Evolutionary conservation across 2,888 invertebrate genomes (phyloP), one percentile per base, ranked within the genome.

Genomic region (Merodon equestris): DNA sequence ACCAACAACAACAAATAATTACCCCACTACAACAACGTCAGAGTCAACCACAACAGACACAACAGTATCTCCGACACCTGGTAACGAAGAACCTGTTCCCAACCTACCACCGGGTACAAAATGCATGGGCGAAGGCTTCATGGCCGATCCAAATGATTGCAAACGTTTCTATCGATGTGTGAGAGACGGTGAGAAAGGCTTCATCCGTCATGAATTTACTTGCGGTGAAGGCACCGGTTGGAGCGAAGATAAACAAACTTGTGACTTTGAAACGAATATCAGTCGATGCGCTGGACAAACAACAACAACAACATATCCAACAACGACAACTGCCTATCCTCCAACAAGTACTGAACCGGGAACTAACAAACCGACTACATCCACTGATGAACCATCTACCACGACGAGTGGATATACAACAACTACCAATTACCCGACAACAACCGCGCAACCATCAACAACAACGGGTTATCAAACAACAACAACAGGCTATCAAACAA

Each of bases 201-300:
- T 86, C 66, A 90, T 87, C 0, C 91, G 90, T 83, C 91, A 91
- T 83, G 91, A 92, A 54, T 93, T 93, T 83, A 87, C 89, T 58
- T 94, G 94, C 83, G 92, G 92, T 0, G 90, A 91, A 68, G 93
- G 92, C 38, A 94, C 94, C 0, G 91, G 91, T n/a, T 94, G 93
- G 93, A 93, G 93, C 83, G 91, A 91, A 84, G 89, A 90, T n/a
- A 88, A 91, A 60, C 90, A 91, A 84, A 91, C 91, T 0, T 94
- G 92, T 83, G 92, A 92, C 85, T 90, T 91, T 84, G 88, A 89
- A 7, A 88, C 86, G 1, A 87, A 87, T 54, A 83, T 88, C 12
- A 83, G 85, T 0, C 73, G 85, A 18, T 88, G 88, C 66, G 83
- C 82, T n/a, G 84, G 86, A 9, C 84, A 83, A 64, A 83, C 82